Evolutionary conservation across 2,797 vertebrate species (phyloP), one percentile per base, ranked within the genome.

Genomic region (Syncerus caffer): DNA sequence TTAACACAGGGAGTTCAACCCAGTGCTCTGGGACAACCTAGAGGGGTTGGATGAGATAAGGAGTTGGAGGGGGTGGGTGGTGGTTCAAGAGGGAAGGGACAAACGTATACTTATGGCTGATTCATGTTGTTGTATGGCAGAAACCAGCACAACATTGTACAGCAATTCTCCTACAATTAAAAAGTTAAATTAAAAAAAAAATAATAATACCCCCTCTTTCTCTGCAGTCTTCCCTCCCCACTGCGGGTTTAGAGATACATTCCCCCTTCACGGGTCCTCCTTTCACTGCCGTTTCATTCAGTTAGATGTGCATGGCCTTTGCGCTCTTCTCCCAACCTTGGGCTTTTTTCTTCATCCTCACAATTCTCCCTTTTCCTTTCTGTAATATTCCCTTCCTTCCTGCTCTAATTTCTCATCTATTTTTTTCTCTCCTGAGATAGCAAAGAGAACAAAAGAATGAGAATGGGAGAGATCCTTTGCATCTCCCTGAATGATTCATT

Each of bases 401-500:
- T 93, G 79, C 31, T 96, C 64, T 96, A 87, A 85, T 95, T 96
- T 93, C 50, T 67, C 58, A 83, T 67, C 71, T 92, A 34, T 71
- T 94, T 96, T 94, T 96, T 95, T 91, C 74, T 96, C 45, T 92
- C 76, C 60, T 51, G 50, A 96, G 71, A 84, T 29, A 93, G 38
- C 17, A 79, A 93, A 31, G 42, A 94, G 86, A 97, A 97, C 78
- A 97, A 96, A 97, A 95, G 94, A 84, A 80, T 84, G 47, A 95
- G 87, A 95, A 95, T 74, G 45, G 67, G 27, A 94, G 34, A 31
- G 89, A 78, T 93, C 76, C 87, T 95, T 83, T 96, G 88, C 89
- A 92, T 94, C 55, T 93, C 91, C 80, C 85, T 85, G 67, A 94
- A 96, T 96, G 90, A 96, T 91, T 98, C 95, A 97, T 94, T 95